These are phyloP conservation scores for Pterostichus madidus DNA, from an alignment of 2,888 invertebrate species.

Conservation along the genomic window DNA sequence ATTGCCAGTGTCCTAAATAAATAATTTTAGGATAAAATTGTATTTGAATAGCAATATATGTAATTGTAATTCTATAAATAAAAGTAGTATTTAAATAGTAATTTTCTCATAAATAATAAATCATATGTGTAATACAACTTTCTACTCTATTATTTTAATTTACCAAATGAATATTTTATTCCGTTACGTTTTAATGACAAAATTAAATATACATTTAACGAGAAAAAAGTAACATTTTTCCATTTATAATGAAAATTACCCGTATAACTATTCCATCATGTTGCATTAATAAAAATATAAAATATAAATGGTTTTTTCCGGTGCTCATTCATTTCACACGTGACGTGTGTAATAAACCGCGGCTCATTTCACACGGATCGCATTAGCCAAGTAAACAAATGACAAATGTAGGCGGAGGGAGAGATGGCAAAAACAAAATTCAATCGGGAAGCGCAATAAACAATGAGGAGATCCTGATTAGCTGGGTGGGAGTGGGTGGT, in stretches of 20 bases:
- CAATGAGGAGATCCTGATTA: constrained; percentile 73
- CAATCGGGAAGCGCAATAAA: constrained; percentile 74
- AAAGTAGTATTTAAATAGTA: neutral
- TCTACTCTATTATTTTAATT: constrained; percentile 44
- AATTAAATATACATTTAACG: constrained; percentile 45
- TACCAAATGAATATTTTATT: constrained; percentile 44
- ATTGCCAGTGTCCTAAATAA: too few relatives aligned
- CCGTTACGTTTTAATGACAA: constrained; percentile 37
- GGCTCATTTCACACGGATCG: constrained; percentile 35
- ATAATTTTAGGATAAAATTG: too few relatives aligned
- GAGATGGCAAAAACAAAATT: constrained; percentile 71
- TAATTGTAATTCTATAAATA: too few relatives aligned
- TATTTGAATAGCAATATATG: too few relatives aligned
- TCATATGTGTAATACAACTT: constrained; percentile 37
- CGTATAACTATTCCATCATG: neutral
- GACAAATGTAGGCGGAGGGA: constrained; percentile 17
- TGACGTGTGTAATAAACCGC: constrained; percentile 3
- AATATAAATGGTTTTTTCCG: constrained; percentile 24
- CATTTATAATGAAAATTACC: constrained; percentile 52
- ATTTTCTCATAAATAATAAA: constrained; percentile 37
- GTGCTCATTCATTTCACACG: constrained; percentile 30
- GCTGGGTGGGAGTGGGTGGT: constrained; percentile 43
- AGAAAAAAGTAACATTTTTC: constrained; percentile 40
- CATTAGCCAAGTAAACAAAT: constrained; percentile 52
- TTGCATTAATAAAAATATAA: constrained; percentile 45